phyloP scores from a whole-genome alignment of 2,797 vertebrate genomes.

The Notolepis coatsorum region DNA sequence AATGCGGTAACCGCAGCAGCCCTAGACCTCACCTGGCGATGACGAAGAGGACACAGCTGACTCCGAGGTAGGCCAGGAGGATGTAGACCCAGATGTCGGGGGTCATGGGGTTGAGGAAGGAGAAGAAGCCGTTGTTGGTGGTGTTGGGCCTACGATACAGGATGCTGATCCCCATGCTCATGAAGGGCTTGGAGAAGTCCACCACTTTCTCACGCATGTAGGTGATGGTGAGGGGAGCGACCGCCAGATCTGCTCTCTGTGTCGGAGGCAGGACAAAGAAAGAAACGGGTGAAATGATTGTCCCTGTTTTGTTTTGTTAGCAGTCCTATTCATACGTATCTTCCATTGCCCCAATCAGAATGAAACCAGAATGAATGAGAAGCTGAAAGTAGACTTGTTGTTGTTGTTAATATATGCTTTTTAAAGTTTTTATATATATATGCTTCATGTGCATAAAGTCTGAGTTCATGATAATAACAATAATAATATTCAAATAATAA shows the following conservation, averaged over 20 bases:
- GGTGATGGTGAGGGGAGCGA: conserved; percentile 97
- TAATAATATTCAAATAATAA: too few relatives aligned
- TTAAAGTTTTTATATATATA: too few relatives aligned
- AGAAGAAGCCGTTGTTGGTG: conserved; percentile 97
- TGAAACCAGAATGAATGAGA: too few relatives aligned
- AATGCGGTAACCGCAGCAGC: too few relatives aligned
- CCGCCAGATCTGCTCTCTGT: conserved; percentile 96
- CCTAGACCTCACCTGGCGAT: conserved; percentile 99
- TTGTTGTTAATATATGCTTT: too few relatives aligned
- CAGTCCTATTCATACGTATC: too few relatives aligned
- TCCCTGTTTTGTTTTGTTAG: too few relatives aligned
- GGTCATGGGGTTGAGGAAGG: conserved; percentile 97
- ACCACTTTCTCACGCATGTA: conserved; percentile 95
- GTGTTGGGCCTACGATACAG: conserved; percentile 94
- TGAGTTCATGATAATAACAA: too few relatives aligned
- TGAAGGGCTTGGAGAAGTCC: conserved; percentile 98
- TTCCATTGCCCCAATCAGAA: not conserved
- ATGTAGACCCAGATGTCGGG: conserved; percentile 99
- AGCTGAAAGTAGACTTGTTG: too few relatives aligned
- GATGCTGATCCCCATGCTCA: conserved; percentile 97
- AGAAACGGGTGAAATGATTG: too few relatives aligned
- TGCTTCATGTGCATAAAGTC: too few relatives aligned
- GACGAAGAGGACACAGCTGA: conserved; percentile 99
- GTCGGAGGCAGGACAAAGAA: too few relatives aligned
- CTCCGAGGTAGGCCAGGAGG: conserved; percentile 95